These are phyloP conservation scores for Esperia sulphurella DNA, from an alignment of 2,888 invertebrate genomes.

Conservation along the genomic window DNA sequence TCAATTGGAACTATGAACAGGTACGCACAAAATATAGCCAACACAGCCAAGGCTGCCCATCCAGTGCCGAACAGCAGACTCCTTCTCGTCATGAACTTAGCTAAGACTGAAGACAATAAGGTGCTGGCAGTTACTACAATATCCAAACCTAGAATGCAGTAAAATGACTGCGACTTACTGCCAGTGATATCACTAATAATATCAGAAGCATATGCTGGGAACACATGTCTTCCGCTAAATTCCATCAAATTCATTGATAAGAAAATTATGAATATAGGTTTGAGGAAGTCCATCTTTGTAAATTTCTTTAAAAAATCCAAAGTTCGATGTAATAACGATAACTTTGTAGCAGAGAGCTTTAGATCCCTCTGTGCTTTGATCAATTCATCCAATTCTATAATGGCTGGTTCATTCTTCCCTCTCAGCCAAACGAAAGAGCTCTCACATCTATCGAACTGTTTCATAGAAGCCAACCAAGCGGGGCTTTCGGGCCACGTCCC, in stretches of 20 bases:
- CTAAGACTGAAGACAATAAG: conserved; percentile 37
- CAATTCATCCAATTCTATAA: conserved; percentile 29
- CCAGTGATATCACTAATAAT: conserved; percentile 41
- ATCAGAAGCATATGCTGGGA: conserved; percentile 48
- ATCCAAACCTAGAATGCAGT: conserved; percentile 44
- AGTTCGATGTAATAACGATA: not conserved
- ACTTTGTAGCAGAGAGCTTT: not conserved
- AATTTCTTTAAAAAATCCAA: conserved; percentile 34
- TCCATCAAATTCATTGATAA: conserved; percentile 38
- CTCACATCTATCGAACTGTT: conserved; percentile 62
- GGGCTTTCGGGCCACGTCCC: conserved; percentile 80
- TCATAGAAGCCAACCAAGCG: conserved; percentile 72
- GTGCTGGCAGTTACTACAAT: conserved; percentile 41
- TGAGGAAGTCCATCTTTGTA: conserved; percentile 39
- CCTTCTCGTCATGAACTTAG: conserved; percentile 43
- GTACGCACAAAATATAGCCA: conserved; percentile 35
- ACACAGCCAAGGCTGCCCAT: conserved; percentile 29
- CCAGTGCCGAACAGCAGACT: conserved; percentile 46
- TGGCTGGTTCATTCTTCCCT: conserved; percentile 41
- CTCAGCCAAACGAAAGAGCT: conserved; percentile 72
- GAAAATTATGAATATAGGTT: conserved; percentile 38
- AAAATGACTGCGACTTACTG: conserved; percentile 32
- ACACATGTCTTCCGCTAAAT: conserved; percentile 44
- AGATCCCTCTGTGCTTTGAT: conserved; percentile 24
- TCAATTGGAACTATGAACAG: conserved; percentile 31